Evolutionary conservation across 1,140 invertebrate species (phyloP).

Genomic region (Zaprionus capensis): DNA sequence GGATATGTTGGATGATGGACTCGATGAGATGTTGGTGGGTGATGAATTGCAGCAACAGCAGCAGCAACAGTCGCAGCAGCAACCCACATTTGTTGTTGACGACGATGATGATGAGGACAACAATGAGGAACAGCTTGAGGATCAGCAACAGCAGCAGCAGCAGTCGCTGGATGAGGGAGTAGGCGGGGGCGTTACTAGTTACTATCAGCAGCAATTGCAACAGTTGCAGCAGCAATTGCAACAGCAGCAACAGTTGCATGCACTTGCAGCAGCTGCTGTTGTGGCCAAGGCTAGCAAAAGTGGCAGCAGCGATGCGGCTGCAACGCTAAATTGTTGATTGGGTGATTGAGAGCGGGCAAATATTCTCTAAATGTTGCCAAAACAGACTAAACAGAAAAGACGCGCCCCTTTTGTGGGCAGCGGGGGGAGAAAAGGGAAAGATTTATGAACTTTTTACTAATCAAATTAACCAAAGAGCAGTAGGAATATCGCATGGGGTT

Average conservation of each 20-base stretch:
- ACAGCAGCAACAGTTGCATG: conserved; percentile 68
- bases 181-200: conserved; percentile 28
- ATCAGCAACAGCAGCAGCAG: conserved; percentile 9
- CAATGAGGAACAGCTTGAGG: conserved; percentile 3
- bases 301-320: conserved; percentile 25
- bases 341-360: background rate
- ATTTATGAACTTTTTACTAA: conserved; percentile 58
- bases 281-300: conserved; percentile 47
- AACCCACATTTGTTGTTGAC: conserved; percentile 57
- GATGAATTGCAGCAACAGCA: conserved; percentile 25
- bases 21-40: conserved; percentile 21
- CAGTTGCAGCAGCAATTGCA: conserved; percentile 56
- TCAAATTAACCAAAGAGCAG: conserved; percentile 75
- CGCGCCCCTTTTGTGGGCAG: background rate
- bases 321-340: conserved; percentile 43
- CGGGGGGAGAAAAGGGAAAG: background rate
- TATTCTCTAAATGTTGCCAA: background rate
- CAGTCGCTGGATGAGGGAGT: conserved; percentile 18
- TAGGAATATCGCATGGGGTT: background rate
- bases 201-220: conserved; percentile 70
- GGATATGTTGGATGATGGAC: conserved; percentile 55
- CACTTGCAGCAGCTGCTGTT: conserved; percentile 60
- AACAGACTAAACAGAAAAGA: conserved; percentile 15
- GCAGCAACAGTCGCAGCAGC: conserved; percentile 11
- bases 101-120: conserved; percentile 63